Base-by-base conservation (phyloP, 2,113 vertebrate genomes). In the Marmota flaviventris region DNA sequence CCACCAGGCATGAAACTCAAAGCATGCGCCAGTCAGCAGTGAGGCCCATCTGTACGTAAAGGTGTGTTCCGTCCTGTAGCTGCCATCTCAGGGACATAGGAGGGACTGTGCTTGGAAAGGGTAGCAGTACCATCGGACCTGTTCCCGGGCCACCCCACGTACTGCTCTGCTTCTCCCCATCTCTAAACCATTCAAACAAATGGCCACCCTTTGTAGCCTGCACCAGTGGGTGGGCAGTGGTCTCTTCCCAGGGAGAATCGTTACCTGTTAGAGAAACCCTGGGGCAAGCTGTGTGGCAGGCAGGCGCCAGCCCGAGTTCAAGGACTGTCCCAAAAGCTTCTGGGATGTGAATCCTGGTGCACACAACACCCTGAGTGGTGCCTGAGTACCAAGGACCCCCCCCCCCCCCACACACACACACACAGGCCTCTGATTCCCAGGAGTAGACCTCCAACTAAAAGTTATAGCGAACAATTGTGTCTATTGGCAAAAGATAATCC, bases 1-100 rank as follows among this genome's bases (percentile, higher is more conserved):
- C 77, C 53, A 92, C 72, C 67, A 58, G 91, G 82, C 91, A 88
- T 83, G 92, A 91, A 97, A 95, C 91, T 82, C 84, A 96, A 92
- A 95, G 88, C 77, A 61, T 6, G 58, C 72, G 16, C 84, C 34
- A 5, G 70, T 61, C 25, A 14, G 69, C 34, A 48, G 16, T 7
- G 65, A 88, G 79, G 42, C 34, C 85, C 76, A 84, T 51, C 70
- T 75, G 95, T 39, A 73, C 72, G 58, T 56, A 87, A 78, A 91
- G 72, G 84, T 89, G 53, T 1, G 5, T 16, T 25, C 11, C 37
- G 0, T n/a, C 79, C 75, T 56, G 37, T 34, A 39, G 48, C 48
- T 8, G 61, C 22, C 76, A 61, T 37, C 8, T 69, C 56, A 48
- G 79, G 37, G 92, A 94, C 76, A 79, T 42, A 34, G 42, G 70